Conservation (phyloP, 2,888 invertebrate genomes). For the Drosophila robusta region DNA sequence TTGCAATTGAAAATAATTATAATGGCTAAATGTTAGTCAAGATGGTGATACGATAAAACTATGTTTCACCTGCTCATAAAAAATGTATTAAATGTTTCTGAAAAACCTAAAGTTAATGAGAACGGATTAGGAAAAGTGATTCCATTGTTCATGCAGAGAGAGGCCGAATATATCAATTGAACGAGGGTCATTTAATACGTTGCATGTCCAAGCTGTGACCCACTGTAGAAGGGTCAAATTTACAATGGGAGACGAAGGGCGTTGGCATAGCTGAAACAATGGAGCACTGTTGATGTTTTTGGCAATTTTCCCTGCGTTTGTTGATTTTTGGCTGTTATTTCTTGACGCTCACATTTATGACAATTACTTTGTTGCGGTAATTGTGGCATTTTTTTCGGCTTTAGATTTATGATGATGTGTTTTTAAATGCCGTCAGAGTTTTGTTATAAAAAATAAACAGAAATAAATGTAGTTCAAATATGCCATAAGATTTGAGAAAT, state of each 20-base stretch:
- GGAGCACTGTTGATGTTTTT: slow-evolving; percentile 27
- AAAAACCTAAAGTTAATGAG: not conserved
- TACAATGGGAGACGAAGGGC: not conserved
- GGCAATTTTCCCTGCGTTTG: slow-evolving; percentile 32
- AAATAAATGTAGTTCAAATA: slow-evolving; percentile 33
- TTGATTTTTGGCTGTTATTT: slow-evolving; percentile 41
- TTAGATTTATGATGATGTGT: slow-evolving; percentile 57
- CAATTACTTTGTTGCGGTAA: slow-evolving; percentile 49
- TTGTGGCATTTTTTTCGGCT: slow-evolving; percentile 25
- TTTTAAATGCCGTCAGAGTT: slow-evolving; percentile 68
- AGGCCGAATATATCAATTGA: not conserved
- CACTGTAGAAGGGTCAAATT: slow-evolving; percentile 13
- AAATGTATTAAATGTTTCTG: not conserved
- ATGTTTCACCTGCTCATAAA: not conserved
- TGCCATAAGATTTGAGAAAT: slow-evolving; percentile 36
- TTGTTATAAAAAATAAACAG: slow-evolving; percentile 63
- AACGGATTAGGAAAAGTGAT: not conserved
- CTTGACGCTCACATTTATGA: slow-evolving; percentile 21
- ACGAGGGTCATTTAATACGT: slow-evolving; percentile 25
- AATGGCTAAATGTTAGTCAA: too few species aligned
- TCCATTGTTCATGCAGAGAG: not conserved
- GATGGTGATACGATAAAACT: too few species aligned
- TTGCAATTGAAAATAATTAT: not conserved
- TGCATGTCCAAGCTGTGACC: slow-evolving; percentile 7
- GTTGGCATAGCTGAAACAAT: slow-evolving; percentile 22